These are phyloP conservation scores for Pandion haliaetus DNA, from an alignment of 2,113 vertebrate genomes.

Conservation along the genomic window DNA sequence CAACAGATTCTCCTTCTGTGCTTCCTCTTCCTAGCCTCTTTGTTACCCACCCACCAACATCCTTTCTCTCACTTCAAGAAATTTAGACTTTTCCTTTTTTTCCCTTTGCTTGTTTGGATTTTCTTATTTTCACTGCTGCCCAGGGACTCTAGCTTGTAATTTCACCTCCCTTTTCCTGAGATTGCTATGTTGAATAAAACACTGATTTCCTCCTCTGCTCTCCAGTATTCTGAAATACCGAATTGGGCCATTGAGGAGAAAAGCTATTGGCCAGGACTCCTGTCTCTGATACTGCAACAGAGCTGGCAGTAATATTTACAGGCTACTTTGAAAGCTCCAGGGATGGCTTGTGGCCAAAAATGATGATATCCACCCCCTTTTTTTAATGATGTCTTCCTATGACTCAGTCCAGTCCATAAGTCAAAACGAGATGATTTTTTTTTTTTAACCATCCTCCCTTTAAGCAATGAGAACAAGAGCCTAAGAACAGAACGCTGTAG, in stretches of 20 bases:
- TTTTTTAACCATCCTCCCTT: conserved; percentile 9
- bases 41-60: background rate
- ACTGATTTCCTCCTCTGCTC: background rate
- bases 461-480: conserved; percentile 36
- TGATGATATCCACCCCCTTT: conserved; percentile 49
- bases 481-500: background rate
- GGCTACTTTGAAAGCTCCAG: conserved; percentile 49
- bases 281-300: conserved; percentile 43
- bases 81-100: background rate
- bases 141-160: background rate
- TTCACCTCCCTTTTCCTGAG: conserved; percentile 12
- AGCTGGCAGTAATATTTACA: conserved; percentile 47
- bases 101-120: background rate
- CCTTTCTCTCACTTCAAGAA: background rate
- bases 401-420: conserved; percentile 63
- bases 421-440: conserved; percentile 42
- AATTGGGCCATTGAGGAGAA: conserved; percentile 16
- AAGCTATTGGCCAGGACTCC: conserved; percentile 1
- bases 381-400: conserved; percentile 53
- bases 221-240: background rate
- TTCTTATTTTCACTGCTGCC: background rate
- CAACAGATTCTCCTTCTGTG: conserved; percentile 36
- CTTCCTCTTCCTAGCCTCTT: background rate
- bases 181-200: background rate
- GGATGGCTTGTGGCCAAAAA: conserved; percentile 59